Conservation (phyloP, 2,797 vertebrate genomes). For the Propithecus deckenii region DNA sequence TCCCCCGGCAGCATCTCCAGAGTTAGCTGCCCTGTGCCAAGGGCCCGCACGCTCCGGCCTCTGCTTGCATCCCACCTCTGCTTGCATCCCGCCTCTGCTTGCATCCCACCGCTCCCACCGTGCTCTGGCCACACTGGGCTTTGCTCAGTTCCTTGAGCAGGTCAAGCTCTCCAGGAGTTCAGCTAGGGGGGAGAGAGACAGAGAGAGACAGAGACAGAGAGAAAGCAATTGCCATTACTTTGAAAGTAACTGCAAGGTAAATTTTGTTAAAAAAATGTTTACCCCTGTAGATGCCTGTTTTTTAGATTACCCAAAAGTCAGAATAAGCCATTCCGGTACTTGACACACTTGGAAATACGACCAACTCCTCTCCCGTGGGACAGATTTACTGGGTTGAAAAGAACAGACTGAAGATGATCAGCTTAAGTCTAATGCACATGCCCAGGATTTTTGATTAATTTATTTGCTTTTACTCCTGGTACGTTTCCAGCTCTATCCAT, state of each 20-base stretch:
- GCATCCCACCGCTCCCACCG: neutral
- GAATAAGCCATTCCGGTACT: neutral
- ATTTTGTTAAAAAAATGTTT: neutral
- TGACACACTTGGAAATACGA: neutral
- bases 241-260: neutral
- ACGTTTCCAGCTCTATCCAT: conserved; percentile 42
- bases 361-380: neutral
- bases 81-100: neutral
- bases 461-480: conserved; percentile 38
- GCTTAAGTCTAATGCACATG: neutral
- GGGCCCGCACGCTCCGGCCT: too few species aligned
- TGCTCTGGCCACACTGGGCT: neutral
- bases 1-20: neutral
- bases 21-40: too few species aligned
- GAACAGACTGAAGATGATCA: neutral
- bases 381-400: neutral
- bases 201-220: neutral
- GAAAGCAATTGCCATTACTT: neutral
- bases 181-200: neutral
- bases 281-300: neutral
- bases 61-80: neutral
- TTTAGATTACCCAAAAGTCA: neutral
- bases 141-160: neutral
- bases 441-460: conserved; percentile 13
- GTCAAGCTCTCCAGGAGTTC: neutral